phyloP scores from a whole-genome alignment of 2,113 vertebrate species.

The Mystacornis crossleyi region DNA sequence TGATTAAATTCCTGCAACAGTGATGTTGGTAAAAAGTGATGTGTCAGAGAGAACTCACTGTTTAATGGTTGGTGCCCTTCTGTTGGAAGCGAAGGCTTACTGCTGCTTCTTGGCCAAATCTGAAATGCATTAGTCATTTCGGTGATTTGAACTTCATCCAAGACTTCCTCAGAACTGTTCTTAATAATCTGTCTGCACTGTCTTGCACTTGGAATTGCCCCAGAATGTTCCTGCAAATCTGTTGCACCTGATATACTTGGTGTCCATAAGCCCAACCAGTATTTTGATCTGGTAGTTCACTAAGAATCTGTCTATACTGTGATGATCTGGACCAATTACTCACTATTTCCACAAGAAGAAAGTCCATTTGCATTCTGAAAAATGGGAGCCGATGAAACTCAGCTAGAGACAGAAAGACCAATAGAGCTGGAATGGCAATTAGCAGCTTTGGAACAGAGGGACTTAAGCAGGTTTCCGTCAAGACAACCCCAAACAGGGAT shows the following conservation, averaged over 20 bases:
- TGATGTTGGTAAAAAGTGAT: background rate
- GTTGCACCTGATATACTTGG: slow-evolving; percentile 33
- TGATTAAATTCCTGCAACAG: background rate
- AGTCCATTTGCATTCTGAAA: background rate
- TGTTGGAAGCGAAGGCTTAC: background rate
- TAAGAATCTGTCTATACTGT: background rate
- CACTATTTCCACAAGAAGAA: background rate
- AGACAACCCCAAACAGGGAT: background rate
- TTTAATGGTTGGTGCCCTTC: background rate
- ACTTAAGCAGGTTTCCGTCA: background rate
- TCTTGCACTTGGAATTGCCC: background rate
- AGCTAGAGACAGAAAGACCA: background rate
- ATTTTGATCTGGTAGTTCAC: background rate
- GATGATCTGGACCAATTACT: background rate
- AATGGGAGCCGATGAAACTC: background rate
- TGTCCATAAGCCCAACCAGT: background rate
- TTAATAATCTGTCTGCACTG: slow-evolving; percentile 40
- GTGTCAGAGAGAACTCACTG: background rate
- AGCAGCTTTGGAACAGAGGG: background rate
- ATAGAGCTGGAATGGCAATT: background rate
- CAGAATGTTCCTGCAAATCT: background rate
- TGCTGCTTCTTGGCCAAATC: background rate
- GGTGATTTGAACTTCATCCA: slow-evolving; percentile 67
- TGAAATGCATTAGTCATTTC: slow-evolving; percentile 27
- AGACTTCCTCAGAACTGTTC: slow-evolving; percentile 71